Conservation (phyloP, 2,797 vertebrate species). For the Sparidentex hasta region DNA sequence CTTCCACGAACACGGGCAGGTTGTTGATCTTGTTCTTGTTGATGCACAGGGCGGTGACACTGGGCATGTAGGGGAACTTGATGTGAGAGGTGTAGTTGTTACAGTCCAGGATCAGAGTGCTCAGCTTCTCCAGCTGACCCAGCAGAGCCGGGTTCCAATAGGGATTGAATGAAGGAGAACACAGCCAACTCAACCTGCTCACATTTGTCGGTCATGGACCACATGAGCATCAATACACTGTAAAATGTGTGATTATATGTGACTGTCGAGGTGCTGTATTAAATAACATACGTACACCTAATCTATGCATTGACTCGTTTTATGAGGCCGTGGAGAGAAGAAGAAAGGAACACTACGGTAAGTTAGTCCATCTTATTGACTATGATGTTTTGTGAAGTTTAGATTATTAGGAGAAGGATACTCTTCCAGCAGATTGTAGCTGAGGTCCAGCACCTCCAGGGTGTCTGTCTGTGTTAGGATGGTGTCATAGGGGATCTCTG, state of each 20-base stretch:
- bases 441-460: conserved; percentile 86
- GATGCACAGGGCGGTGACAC: conserved; percentile 83
- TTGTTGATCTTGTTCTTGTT: conserved; percentile 88
- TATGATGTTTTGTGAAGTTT: not conserved
- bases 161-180: conserved; percentile 69
- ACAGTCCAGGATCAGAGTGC: conserved; percentile 85
- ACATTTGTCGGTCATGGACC: too few relatives aligned
- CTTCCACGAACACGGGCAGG: conserved; percentile 85
- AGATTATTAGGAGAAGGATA: conserved; percentile 79
- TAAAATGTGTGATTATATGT: too few relatives aligned
- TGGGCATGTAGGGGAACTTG: conserved; percentile 86
- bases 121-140: conserved; percentile 82
- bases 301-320: too few relatives aligned
- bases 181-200: not conserved
- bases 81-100: conserved; percentile 86
- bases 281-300: not conserved
- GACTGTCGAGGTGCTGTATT: too few relatives aligned
- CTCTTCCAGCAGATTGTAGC: conserved; percentile 86
- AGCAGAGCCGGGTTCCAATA: conserved; percentile 85
- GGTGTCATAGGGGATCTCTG: conserved; percentile 83
- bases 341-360: not conserved
- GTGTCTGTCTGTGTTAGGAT: conserved; percentile 78
- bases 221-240: too few relatives aligned
- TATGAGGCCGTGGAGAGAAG: too few relatives aligned
- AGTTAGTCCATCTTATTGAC: not conserved